phyloP scores from a whole-genome alignment of 1,140 invertebrate genomes.

The Periplaneta americana region DNA sequence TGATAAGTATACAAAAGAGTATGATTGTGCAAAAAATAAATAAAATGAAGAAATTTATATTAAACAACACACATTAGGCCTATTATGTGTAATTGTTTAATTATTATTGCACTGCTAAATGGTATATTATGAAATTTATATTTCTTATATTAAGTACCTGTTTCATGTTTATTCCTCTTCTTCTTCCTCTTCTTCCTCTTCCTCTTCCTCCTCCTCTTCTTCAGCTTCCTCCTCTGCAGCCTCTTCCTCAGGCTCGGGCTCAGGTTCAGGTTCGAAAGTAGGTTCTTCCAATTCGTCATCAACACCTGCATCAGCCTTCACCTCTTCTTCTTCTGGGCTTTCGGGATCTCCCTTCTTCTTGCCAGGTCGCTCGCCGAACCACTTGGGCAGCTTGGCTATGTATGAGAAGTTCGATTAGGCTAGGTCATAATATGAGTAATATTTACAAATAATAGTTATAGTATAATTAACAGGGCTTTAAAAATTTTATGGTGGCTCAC shows the following conservation, averaged over 20 bases:
- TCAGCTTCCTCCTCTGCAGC: slow-evolving; percentile 62
- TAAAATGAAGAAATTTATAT: too few species aligned
- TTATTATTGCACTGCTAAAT: too few species aligned
- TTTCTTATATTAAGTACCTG: too few species aligned
- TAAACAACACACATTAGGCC: too few species aligned
- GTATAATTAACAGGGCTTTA: too few species aligned
- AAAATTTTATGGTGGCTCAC: too few species aligned
- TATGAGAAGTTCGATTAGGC: slow-evolving; percentile 1
- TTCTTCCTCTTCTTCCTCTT: slow-evolving; percentile 42
- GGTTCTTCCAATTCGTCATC: slow-evolving; percentile 44
- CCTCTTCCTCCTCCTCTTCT: slow-evolving; percentile 65
- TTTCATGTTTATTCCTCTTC: slow-evolving; percentile 31
- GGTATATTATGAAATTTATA: too few species aligned
- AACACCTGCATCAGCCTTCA: slow-evolving; percentile 53
- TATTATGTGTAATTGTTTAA: too few species aligned
- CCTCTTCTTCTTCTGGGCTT: slow-evolving; percentile 81
- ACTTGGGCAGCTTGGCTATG: slow-evolving; percentile 84
- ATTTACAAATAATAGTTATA: background rate
- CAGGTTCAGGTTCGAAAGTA: slow-evolving; percentile 47
- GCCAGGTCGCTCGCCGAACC: slow-evolving; percentile 89
- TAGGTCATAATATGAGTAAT: background rate
- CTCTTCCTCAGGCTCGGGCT: slow-evolving; percentile 59
- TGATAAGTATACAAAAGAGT: too few species aligned
- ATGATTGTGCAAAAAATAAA: too few species aligned
- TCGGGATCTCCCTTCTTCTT: slow-evolving; percentile 83